Conservation (phyloP, 1,140 invertebrate genomes). For the Laupala kohalensis region DNA sequence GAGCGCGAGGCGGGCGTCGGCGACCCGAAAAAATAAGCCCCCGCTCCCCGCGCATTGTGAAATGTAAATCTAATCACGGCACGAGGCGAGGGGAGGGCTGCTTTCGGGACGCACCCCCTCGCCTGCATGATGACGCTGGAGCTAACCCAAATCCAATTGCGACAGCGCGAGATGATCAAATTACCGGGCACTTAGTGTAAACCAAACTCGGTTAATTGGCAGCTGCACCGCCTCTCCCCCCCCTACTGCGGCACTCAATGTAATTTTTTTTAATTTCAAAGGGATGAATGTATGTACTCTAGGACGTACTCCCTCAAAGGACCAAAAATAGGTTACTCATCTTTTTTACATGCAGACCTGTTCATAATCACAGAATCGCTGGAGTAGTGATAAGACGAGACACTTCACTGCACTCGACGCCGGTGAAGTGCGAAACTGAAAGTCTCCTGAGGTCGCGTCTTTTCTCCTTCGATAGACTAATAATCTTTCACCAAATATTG, state of each 20-base stretch:
- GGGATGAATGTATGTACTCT: too few species aligned
- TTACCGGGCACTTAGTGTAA: conserved; percentile 32
- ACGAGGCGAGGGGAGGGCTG: background rate
- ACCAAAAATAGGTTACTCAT: too few species aligned
- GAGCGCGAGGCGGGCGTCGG: background rate
- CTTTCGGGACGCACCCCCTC: background rate
- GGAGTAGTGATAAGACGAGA: too few species aligned
- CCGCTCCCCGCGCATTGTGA: conserved; percentile 5
- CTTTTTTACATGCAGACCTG: too few species aligned
- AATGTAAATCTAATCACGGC: conserved; percentile 20
- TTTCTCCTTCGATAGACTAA: too few species aligned
- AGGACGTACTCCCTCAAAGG: too few species aligned
- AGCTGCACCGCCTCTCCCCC: conserved; percentile 9
- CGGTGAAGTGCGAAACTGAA: too few species aligned
- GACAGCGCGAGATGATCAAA: conserved; percentile 26
- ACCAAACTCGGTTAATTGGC: conserved; percentile 32
- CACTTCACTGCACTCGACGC: too few species aligned
- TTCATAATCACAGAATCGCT: too few species aligned
- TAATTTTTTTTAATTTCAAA: too few species aligned
- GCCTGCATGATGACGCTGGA: conserved; percentile 11
- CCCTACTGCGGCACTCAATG: background rate
- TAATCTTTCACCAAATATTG: too few species aligned
- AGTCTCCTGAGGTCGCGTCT: too few species aligned
- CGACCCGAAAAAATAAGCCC: conserved; percentile 10
- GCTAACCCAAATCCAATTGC: conserved; percentile 16